Conservation (phyloP, 2,888 invertebrate genomes). For the Erannis defoliaria region DNA sequence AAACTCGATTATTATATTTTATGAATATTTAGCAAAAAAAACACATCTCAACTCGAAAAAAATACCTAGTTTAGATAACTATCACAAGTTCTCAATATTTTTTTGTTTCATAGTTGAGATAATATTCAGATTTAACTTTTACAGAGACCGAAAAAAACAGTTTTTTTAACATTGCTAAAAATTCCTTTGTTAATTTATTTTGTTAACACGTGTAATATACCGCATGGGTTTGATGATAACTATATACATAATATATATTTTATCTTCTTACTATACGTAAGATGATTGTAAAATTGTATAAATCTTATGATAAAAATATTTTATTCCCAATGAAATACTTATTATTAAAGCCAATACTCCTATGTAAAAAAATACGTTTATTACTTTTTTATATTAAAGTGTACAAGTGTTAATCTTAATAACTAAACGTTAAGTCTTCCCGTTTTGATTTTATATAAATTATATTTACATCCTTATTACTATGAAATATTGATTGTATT, state of each 20-base stretch:
- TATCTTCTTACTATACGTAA: not conserved
- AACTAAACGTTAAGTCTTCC: not conserved
- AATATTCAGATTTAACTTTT: no score
- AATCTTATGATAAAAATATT: not conserved
- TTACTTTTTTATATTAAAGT: no score
- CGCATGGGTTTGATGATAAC: not conserved
- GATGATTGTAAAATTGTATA: not conserved
- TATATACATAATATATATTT: not conserved
- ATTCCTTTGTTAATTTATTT: no score
- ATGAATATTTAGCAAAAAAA: not conserved
- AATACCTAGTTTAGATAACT: not conserved
- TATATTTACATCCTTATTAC: not conserved
- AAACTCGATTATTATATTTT: not conserved
- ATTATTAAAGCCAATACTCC: not conserved
- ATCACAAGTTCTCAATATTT: no score
- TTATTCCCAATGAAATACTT: not conserved
- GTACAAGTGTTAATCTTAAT: not conserved
- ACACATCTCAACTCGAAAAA: not conserved
- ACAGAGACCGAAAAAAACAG: no score
- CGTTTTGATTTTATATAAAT: not conserved
- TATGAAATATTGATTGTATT: not conserved
- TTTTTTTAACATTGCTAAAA: no score
- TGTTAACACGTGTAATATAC: not conserved
- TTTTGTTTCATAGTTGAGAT: no score
- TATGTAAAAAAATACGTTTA: no score